Evolutionary conservation across 2,113 vertebrate species (phyloP).

Genomic region (Halcyon senegalensis): DNA sequence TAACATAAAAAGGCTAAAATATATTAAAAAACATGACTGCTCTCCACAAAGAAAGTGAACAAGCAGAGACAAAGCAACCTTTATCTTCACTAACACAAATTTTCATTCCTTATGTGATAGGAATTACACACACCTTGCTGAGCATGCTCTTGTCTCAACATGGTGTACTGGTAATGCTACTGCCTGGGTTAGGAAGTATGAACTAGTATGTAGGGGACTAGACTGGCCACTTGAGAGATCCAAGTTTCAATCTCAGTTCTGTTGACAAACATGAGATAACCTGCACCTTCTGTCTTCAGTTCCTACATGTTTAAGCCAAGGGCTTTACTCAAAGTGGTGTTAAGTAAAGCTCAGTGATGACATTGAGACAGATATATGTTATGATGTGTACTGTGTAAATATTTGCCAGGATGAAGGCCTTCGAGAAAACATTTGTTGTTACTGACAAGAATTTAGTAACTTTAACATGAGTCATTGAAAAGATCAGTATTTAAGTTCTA

Average conservation of each 20-base stretch:
- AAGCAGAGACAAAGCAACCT: background rate
- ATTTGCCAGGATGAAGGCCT: background rate
- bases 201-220: background rate
- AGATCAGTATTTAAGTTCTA: background rate
- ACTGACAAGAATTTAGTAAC: background rate
- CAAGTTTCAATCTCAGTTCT: background rate
- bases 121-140: background rate
- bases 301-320: background rate
- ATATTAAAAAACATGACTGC: background rate
- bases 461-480: background rate
- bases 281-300: background rate
- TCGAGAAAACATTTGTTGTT: background rate
- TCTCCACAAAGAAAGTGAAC: background rate
- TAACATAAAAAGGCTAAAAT: background rate
- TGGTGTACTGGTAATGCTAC: background rate
- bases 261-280: background rate
- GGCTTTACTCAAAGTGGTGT: background rate
- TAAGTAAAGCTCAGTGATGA: background rate
- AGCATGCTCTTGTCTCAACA: background rate
- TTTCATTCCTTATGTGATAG: background rate
- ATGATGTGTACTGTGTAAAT: background rate
- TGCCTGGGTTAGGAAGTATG: background rate
- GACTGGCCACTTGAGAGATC: background rate
- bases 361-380: background rate
- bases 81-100: background rate